phyloP scores from a whole-genome alignment of 2,888 invertebrate genomes.

The Melangyna quadrimaculata region DNA sequence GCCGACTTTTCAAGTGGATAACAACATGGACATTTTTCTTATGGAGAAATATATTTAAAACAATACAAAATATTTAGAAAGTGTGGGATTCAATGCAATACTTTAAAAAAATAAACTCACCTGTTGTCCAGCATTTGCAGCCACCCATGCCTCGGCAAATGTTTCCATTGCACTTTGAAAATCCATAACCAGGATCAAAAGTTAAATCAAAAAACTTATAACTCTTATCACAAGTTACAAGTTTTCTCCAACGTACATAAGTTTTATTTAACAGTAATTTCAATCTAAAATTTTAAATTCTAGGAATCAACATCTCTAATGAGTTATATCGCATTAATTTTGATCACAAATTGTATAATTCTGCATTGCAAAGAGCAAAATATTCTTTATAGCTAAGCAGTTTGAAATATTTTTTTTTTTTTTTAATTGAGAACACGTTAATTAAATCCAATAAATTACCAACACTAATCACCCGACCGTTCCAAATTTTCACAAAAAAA shows the following conservation, averaged over 20 bases:
- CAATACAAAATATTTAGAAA: no score
- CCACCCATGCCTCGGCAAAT: conserved; percentile 98
- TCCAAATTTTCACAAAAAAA: conserved; percentile 39
- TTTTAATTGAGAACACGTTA: neutral
- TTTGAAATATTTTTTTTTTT: conserved; percentile 7
- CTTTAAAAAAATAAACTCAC: conserved; percentile 82
- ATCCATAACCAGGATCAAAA: conserved; percentile 86
- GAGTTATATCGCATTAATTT: neutral
- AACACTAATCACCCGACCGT: conserved; percentile 60
- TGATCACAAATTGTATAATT: neutral
- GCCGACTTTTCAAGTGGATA: no score
- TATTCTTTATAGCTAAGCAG: conserved; percentile 15
- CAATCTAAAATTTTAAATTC: neutral
- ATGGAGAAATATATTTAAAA: no score
- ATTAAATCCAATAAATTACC: conserved; percentile 27
- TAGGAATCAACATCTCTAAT: neutral
- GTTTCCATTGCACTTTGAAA: conserved; percentile 99
- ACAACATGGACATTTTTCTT: no score
- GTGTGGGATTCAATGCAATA: no score
- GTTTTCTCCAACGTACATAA: neutral
- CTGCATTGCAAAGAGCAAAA: neutral
- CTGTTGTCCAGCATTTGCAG: conserved; percentile 90
- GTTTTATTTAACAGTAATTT: neutral
- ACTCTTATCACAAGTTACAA: conserved; percentile 37
- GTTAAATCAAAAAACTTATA: conserved; percentile 66